Percentiles rank a stretch among this genome's conserved stretches.
phyloP scores from a whole-genome alignment of 2,113 vertebrate genomes.

The Thermophis baileyi region DNA sequence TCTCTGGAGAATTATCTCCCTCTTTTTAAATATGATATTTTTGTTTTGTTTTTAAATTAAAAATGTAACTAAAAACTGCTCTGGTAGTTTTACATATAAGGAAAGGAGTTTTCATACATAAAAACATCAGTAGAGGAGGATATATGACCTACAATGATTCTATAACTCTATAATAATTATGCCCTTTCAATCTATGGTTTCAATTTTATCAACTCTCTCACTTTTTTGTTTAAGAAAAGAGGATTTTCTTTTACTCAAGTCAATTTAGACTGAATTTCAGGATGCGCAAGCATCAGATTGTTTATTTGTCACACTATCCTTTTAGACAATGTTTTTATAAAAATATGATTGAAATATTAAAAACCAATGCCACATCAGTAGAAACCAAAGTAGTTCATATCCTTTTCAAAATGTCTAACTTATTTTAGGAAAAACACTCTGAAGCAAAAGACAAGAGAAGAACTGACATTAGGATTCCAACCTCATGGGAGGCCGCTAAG shows the following conservation, averaged over 20 bases:
- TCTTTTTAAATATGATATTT: background rate
- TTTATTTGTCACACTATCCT: background rate
- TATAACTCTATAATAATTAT: background rate
- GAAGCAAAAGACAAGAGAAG: background rate
- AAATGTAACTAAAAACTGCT: background rate
- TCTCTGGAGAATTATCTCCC: background rate
- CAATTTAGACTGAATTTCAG: background rate
- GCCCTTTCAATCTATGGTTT: background rate
- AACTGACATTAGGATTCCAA: background rate
- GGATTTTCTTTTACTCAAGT: rapidly evolving
- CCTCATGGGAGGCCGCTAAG: background rate
- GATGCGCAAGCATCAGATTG: background rate
- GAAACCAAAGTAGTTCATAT: constrained; percentile 4
- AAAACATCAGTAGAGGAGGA: background rate
- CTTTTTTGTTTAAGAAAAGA: background rate
- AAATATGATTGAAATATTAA: background rate
- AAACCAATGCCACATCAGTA: constrained; percentile 1
- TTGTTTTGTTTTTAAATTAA: background rate
- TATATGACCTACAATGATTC: background rate
- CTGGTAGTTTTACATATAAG: background rate
- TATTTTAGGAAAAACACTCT: background rate
- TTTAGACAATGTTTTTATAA: background rate
- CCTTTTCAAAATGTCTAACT: background rate
- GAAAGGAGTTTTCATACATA: background rate
- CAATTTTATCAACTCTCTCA: background rate